phyloP scores from a whole-genome alignment of 2,888 invertebrate species.

The Drosophila gaucha region DNA sequence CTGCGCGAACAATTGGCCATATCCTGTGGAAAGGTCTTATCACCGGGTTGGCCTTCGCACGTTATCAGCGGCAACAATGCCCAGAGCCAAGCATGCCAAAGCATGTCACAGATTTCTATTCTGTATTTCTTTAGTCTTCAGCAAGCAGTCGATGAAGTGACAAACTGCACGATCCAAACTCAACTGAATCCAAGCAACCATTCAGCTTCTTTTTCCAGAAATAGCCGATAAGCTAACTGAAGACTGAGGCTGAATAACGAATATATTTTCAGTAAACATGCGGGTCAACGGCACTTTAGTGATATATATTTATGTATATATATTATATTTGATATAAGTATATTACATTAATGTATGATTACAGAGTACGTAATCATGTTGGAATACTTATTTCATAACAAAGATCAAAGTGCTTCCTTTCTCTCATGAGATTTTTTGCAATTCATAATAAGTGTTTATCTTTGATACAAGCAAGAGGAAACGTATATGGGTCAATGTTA shows the following conservation, averaged over 20 bases:
- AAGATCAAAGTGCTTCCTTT: too few relatives aligned
- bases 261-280: neutral
- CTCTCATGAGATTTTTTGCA: too few relatives aligned
- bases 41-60: neutral
- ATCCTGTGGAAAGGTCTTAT: constrained; percentile 7
- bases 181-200: constrained; percentile 26
- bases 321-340: neutral
- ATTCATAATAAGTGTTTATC: too few relatives aligned
- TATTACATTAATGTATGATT: too few relatives aligned
- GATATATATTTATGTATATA: neutral
- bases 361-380: neutral
- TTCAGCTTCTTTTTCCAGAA: constrained; percentile 3
- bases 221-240: constrained; percentile 17
- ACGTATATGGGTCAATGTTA: too few relatives aligned
- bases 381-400: too few relatives aligned
- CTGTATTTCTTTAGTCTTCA: neutral
- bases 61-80: constrained; percentile 15
- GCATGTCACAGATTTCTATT: neutral
- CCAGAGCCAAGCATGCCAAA: neutral
- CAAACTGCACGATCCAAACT: constrained; percentile 20
- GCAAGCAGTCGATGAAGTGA: neutral
- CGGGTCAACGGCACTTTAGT: constrained; percentile 12
- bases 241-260: constrained; percentile 10
- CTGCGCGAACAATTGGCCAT: constrained; percentile 2
- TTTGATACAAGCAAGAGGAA: too few relatives aligned